Conservation (phyloP, 2,888 invertebrate genomes). For the Eurytoma adleriae region DNA sequence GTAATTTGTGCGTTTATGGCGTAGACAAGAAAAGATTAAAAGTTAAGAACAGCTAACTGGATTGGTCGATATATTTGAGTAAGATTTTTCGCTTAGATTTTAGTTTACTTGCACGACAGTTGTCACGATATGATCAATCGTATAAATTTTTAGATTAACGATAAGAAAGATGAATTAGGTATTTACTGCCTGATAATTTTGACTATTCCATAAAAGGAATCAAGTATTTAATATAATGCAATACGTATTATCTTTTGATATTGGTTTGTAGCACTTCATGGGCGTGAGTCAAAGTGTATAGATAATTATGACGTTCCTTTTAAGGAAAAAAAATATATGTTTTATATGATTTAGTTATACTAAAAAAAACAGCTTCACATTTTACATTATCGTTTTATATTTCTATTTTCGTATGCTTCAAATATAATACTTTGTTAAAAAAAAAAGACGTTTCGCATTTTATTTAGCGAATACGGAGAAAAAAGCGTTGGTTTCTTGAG, state of each 20-base stretch:
- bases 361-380: constrained; percentile 25
- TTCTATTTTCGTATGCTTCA: constrained; percentile 22
- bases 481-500: constrained; percentile 13
- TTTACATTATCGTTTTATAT: constrained; percentile 31
- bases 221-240: constrained; percentile 63
- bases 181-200: constrained; percentile 56
- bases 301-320: constrained; percentile 39
- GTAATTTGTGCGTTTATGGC: constrained; percentile 21
- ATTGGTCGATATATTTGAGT: constrained; percentile 3
- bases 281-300: constrained; percentile 7
- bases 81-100: constrained; percentile 3
- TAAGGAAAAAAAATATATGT: constrained; percentile 19
- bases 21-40: constrained; percentile 18
- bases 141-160: constrained; percentile 19
- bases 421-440: neutral
- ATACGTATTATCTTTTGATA: constrained; percentile 61
- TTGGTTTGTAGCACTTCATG: constrained; percentile 34
- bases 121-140: constrained; percentile 20
- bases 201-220: constrained; percentile 61
- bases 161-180: constrained; percentile 52
- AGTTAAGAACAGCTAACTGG: neutral
- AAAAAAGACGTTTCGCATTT: constrained; percentile 32
- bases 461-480: constrained; percentile 24
- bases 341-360: constrained; percentile 35
- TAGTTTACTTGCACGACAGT: constrained; percentile 39